phyloP scores from a whole-genome alignment of 2,113 vertebrate genomes.

The Petromus typicus region DNA sequence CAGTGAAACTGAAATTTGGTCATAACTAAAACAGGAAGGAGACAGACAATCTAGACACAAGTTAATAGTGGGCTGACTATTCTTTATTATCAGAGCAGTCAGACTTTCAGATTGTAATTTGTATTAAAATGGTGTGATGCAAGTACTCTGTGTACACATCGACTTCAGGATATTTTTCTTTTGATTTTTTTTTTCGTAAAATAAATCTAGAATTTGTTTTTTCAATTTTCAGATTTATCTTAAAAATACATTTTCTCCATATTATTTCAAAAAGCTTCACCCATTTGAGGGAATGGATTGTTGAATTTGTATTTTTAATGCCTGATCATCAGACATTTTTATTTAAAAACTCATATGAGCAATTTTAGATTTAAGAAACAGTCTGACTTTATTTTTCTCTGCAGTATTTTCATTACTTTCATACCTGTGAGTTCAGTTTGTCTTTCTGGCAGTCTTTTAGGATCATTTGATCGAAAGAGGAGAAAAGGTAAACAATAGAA shows the following conservation, averaged over 20 bases:
- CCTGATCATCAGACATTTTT: not conserved
- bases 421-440: not conserved
- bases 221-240: not conserved
- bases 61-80: not conserved
- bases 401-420: not conserved
- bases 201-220: not conserved
- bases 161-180: not conserved
- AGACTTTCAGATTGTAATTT: not conserved
- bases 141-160: not conserved
- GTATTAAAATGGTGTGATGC: constrained; percentile 25
- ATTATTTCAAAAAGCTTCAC: not conserved
- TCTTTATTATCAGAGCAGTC: not conserved
- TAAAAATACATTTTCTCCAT: constrained; percentile 30
- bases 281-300: not conserved
- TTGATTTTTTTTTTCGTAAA: not conserved
- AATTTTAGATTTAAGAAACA: not conserved
- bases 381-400: constrained; percentile 39
- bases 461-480: not conserved
- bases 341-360: not conserved
- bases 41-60: constrained; percentile 12
- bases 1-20: constrained; percentile 29
- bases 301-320: constrained; percentile 44
- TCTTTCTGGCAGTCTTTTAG: not conserved
- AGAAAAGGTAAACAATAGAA: not conserved
- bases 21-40: constrained; percentile 1